Conservation (phyloP, 2,888 invertebrate species). For the Aromia moschata region DNA sequence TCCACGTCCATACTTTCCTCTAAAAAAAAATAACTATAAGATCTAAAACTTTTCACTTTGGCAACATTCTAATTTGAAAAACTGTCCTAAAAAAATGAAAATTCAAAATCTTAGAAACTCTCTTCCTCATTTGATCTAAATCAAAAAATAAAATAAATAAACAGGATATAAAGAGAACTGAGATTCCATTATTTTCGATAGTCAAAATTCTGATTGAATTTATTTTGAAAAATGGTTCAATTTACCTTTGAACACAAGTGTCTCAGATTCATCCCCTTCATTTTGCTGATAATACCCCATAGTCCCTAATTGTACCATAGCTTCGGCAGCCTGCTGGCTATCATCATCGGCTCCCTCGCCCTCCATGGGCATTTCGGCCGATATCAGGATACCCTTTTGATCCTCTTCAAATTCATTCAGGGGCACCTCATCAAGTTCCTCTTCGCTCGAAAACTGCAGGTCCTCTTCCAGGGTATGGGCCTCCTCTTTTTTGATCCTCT, state of each 20-base stretch:
- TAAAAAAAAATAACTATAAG: too few species aligned
- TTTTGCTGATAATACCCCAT: constrained; percentile 70
- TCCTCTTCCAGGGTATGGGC: constrained; percentile 62
- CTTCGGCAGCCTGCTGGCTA: constrained; percentile 77
- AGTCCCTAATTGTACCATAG: constrained; percentile 78
- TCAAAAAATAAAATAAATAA: too few species aligned
- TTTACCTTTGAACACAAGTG: constrained; percentile 45
- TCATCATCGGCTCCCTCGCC: constrained; percentile 56
- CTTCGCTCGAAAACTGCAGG: constrained; percentile 77
- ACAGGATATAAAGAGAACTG: too few species aligned
- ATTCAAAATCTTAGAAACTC: too few species aligned
- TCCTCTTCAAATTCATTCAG: constrained; percentile 66
- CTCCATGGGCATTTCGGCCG: constrained; percentile 61
- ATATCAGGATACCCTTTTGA: constrained; percentile 60
- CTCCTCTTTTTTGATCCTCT: constrained; percentile 60
- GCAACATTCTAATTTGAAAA: too few species aligned
- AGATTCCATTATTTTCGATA: too few species aligned
- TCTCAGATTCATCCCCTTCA: constrained; percentile 53
- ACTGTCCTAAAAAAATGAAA: too few species aligned
- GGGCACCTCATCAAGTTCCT: constrained; percentile 71
- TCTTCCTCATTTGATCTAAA: too few species aligned
- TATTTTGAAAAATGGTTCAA: too few species aligned
- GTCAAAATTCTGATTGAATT: too few species aligned
- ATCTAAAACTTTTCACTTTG: too few species aligned
- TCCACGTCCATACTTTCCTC: constrained; percentile 81